A percentile compares a stretch with the other conserved stretches of the same genome.
Evolutionary conservation across 2,888 invertebrate species (phyloP).

Genomic region (Fragum whitleyi): DNA sequence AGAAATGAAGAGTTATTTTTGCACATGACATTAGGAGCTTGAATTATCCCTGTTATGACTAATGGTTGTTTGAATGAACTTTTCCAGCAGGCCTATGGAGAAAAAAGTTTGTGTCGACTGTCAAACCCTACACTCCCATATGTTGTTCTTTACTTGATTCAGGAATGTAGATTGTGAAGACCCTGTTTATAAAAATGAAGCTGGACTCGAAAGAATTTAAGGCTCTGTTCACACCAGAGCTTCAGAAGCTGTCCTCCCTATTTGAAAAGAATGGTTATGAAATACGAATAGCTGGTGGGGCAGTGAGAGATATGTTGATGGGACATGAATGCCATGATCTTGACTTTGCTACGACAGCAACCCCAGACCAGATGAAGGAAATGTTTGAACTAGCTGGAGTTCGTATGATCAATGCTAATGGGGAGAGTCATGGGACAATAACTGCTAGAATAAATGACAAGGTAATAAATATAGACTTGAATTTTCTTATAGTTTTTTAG

Average conservation of each 20-base stretch:
- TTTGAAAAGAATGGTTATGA: conserved; percentile 91
- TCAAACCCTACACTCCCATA: too few relatives aligned
- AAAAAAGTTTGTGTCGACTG: too few relatives aligned
- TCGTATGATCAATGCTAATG: conserved; percentile 94
- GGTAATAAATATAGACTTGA: conserved; percentile 88
- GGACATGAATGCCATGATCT: conserved; percentile 89
- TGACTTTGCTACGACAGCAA: conserved; percentile 99
- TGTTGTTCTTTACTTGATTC: too few relatives aligned
- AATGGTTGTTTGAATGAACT: too few relatives aligned
- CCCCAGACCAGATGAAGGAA: conserved; percentile 97
- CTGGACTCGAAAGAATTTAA: conserved; percentile 80
- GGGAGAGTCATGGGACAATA: conserved; percentile 90
- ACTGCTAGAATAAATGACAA: conserved; percentile 97
- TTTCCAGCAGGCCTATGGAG: too few relatives aligned
- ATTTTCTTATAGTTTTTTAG: background rate
- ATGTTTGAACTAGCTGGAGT: conserved; percentile 94
- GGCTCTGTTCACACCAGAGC: conserved; percentile 91
- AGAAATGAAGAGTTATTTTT: too few relatives aligned
- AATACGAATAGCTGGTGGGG: conserved; percentile 97
- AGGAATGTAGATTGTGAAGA: too few relatives aligned
- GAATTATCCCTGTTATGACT: too few relatives aligned
- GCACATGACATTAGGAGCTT: too few relatives aligned
- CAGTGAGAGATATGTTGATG: conserved; percentile 90
- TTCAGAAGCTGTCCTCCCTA: conserved; percentile 89
- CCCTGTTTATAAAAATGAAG: conserved; percentile 74